Percentiles rank a stretch among this genome's conserved stretches.
Evolutionary conservation across 1,140 invertebrate genomes (phyloP).

Genomic region (Drosophila neocordata): DNA sequence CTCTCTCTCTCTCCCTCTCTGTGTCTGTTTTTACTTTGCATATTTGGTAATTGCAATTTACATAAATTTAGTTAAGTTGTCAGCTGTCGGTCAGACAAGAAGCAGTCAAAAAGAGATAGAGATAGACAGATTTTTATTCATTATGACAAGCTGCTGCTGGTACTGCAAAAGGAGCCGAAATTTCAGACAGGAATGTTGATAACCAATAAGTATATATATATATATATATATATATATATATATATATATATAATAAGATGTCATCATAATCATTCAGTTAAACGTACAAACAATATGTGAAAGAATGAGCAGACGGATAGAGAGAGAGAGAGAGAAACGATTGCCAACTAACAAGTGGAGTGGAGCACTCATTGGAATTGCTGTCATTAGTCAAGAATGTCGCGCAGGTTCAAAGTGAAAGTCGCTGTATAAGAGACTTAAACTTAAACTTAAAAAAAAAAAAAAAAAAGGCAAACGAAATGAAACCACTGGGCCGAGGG

Average conservation of each 20-base stretch:
- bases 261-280: constrained; percentile 24
- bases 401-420: constrained; percentile 39
- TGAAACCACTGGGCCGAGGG: no score
- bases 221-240: background rate
- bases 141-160: background rate
- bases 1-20: no score
- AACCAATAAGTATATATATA: constrained; percentile 28
- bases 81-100: constrained; percentile 35
- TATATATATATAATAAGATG: constrained; percentile 29
- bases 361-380: constrained; percentile 12
- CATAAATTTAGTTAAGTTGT: constrained; percentile 39
- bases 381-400: constrained; percentile 40
- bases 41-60: constrained; percentile 46
- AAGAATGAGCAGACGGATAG: constrained; percentile 7
- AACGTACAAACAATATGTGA: constrained; percentile 3
- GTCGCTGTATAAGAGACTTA: constrained; percentile 6
- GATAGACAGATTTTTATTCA: constrained; percentile 15
- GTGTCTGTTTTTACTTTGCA: constrained; percentile 8
- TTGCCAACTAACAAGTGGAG: no score
- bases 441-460: no score
- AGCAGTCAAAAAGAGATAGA: background rate
- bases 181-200: no score
- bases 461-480: no score
- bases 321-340: constrained; percentile 6
- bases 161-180: no score